phyloP scores from a whole-genome alignment of 2,888 invertebrate species.

The Arrhopalites spinosus region DNA sequence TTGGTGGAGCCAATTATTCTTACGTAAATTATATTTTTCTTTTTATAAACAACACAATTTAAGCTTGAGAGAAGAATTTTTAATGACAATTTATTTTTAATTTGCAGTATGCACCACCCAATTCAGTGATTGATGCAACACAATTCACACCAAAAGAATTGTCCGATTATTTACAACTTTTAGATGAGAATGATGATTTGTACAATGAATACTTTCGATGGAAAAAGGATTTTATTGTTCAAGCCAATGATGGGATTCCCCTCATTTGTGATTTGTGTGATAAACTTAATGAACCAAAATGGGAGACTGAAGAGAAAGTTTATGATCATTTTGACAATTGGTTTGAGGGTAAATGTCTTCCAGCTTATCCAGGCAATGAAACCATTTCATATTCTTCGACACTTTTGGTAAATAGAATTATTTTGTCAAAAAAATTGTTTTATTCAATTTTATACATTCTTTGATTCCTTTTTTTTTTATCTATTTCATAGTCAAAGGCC shows the following conservation, averaged over 20 bases:
- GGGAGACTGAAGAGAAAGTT: conserved; percentile 49
- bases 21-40: no score
- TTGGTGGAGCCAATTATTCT: conserved; percentile 54
- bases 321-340: conserved; percentile 53
- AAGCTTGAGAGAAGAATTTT: no score
- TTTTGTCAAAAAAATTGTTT: conserved; percentile 8
- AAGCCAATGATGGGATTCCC: conserved; percentile 51
- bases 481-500: not conserved
- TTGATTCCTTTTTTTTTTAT: not conserved
- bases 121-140: conserved; percentile 51
- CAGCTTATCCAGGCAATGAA: conserved; percentile 38
- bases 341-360: conserved; percentile 48
- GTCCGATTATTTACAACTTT: conserved; percentile 51
- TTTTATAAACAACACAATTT: no score
- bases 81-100: no score
- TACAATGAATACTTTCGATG: conserved; percentile 56
- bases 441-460: no score
- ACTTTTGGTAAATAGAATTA: not conserved
- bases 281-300: conserved; percentile 51
- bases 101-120: conserved; percentile 52
- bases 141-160: conserved; percentile 53
- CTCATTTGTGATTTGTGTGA: conserved; percentile 54
- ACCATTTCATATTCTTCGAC: conserved; percentile 11
- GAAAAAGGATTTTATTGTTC: conserved; percentile 49
- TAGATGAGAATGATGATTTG: conserved; percentile 52